A percentile compares a stretch with the other conserved stretches of the same genome.
phyloP scores from a whole-genome alignment of 2,797 vertebrate species.

The Kryptolebias ocellatus region DNA sequence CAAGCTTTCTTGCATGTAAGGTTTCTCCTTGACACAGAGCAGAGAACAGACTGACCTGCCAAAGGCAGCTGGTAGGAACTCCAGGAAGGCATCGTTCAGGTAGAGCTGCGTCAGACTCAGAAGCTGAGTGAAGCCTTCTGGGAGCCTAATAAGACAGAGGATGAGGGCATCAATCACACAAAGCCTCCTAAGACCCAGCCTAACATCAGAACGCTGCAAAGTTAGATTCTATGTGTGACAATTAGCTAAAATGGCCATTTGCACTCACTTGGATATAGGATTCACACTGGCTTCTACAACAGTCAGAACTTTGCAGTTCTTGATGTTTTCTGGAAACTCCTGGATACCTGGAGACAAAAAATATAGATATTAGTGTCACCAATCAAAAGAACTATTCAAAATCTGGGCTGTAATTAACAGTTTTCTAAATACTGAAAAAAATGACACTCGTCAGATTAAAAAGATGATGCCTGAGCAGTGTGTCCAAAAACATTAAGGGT shows the following conservation, averaged over 20 bases:
- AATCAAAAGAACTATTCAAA: not conserved
- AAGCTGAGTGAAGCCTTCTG: slow-evolving; percentile 97
- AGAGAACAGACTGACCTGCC: slow-evolving; percentile 86
- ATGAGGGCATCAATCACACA: slow-evolving; percentile 7
- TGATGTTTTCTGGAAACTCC: slow-evolving; percentile 99
- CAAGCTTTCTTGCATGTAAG: not conserved
- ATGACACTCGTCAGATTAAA: not conserved
- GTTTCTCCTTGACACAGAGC: not conserved
- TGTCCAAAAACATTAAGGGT: slow-evolving; percentile 17
- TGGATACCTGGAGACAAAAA: slow-evolving; percentile 88
- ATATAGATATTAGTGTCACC: not conserved
- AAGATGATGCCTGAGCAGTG: slow-evolving; percentile 18
- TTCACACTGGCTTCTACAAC: slow-evolving; percentile 97
- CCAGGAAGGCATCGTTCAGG: slow-evolving; percentile 97
- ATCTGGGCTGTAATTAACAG: too few relatives aligned
- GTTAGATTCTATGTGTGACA: not conserved
- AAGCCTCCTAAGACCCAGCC: not conserved
- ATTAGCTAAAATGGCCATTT: not conserved
- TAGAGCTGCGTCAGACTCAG: slow-evolving; percentile 96
- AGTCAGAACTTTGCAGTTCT: slow-evolving; percentile 96
- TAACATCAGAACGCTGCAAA: not conserved
- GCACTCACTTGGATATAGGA: slow-evolving; percentile 96
- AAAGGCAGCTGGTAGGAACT: slow-evolving; percentile 96
- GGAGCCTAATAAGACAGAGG: slow-evolving; percentile 85
- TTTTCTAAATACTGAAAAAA: not conserved